Percentiles rank a stretch among this genome's conserved stretches.
These are phyloP conservation scores for Imbricaverruca yamaguchii DNA, from an alignment of 2,888 invertebrate species.

Conservation along the genomic window DNA sequence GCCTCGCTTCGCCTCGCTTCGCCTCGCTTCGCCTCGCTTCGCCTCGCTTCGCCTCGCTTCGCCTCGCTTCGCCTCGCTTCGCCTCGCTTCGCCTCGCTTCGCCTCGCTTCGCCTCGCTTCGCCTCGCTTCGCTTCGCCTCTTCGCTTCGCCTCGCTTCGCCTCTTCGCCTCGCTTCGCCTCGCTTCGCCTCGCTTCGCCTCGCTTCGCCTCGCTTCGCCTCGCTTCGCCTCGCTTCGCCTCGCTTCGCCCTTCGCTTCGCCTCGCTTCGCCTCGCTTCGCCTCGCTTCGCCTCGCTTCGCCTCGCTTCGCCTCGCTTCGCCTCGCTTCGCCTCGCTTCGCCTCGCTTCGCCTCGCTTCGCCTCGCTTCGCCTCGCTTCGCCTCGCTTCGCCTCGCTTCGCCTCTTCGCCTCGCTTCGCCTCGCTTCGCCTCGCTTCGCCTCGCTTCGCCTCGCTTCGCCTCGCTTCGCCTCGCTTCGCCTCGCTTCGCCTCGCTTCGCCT, in stretches of 20 bases:
- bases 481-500: too few species aligned
- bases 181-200: background rate
- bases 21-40: background rate
- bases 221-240: background rate
- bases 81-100: background rate
- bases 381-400: background rate
- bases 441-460: background rate
- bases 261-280: background rate
- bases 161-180: background rate
- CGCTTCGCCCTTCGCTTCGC: background rate
- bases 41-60: background rate
- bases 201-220: background rate
- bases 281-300: conserved; percentile 4
- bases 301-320: background rate
- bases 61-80: background rate
- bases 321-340: background rate
- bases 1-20: background rate
- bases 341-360: background rate
- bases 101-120: background rate
- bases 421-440: background rate
- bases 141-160: conserved; percentile 2
- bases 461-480: background rate
- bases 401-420: background rate
- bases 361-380: background rate
- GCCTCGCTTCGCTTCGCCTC: background rate